Percentiles rank a stretch among this genome's conserved stretches.
These are phyloP conservation scores for Pomacea canaliculata DNA, from an alignment of 2,888 invertebrate genomes.

Conservation along the genomic window DNA sequence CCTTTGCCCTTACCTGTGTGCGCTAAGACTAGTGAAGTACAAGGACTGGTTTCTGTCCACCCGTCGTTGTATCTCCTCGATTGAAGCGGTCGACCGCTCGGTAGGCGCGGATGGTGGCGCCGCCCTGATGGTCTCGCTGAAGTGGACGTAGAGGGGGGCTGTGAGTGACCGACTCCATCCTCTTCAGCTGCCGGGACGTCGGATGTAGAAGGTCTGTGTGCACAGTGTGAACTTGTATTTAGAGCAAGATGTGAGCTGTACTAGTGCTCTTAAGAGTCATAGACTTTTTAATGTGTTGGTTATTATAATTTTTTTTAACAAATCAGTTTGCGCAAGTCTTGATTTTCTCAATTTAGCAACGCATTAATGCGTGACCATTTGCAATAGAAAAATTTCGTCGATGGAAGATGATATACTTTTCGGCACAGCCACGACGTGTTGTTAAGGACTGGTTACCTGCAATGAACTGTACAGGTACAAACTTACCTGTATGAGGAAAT, in stretches of 20 bases:
- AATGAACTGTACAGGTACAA: constrained; percentile 51
- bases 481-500: too few relatives aligned
- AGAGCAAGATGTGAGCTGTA: constrained; percentile 30
- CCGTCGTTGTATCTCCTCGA: constrained; percentile 44
- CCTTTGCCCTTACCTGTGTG: constrained; percentile 34
- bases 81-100: constrained; percentile 51
- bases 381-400: too few relatives aligned
- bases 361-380: too few relatives aligned
- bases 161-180: constrained; percentile 66
- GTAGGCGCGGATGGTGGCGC: constrained; percentile 65
- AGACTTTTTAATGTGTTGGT: background rate
- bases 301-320: too few relatives aligned
- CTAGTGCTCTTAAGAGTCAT: too few relatives aligned
- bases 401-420: too few relatives aligned
- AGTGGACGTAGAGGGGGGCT: constrained; percentile 69
- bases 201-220: constrained; percentile 31
- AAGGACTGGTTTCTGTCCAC: constrained; percentile 63
- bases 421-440: too few relatives aligned
- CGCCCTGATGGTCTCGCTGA: constrained; percentile 73
- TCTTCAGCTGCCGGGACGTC: constrained; percentile 65
- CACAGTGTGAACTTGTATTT: too few relatives aligned
- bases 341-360: too few relatives aligned
- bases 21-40: constrained; percentile 56
- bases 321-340: too few relatives aligned
- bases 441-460: constrained; percentile 49